These are phyloP conservation scores for Pogoniulus pusillus DNA, from an alignment of 2,797 vertebrate species.

Conservation along the genomic window DNA sequence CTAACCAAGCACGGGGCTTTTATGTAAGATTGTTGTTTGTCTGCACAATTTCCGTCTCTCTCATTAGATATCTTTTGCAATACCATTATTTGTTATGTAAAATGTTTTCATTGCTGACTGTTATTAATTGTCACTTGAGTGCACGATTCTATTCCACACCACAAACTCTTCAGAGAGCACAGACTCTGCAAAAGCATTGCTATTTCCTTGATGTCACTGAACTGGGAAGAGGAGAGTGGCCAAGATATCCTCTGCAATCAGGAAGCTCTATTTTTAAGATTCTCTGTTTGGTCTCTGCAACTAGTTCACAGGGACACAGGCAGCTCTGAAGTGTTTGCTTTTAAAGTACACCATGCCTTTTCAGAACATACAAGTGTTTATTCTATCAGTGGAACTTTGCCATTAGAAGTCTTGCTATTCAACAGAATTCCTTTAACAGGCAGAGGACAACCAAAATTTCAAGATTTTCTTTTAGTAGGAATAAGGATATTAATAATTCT, in stretches of 20 bases:
- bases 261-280: background rate
- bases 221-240: background rate
- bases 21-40: background rate
- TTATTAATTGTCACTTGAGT: background rate
- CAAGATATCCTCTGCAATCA: background rate
- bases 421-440: background rate
- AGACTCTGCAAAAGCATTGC: background rate
- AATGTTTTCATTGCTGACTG: constrained; percentile 4
- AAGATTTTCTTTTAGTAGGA: background rate
- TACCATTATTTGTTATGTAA: constrained; percentile 1
- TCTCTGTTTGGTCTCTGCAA: background rate
- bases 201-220: constrained; percentile 42
- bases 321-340: background rate
- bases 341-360: background rate
- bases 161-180: background rate
- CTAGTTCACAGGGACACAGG: rapidly evolving
- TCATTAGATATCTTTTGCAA: background rate
- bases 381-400: background rate
- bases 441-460: background rate
- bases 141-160: background rate
- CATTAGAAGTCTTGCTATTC: background rate
- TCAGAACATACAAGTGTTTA: background rate
- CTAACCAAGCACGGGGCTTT: background rate
- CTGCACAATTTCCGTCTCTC: background rate
- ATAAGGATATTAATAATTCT: background rate